Evolutionary conservation across 2,888 invertebrate genomes (phyloP), one percentile per base, ranked within the genome.

Genomic region (Hesperia comma): DNA sequence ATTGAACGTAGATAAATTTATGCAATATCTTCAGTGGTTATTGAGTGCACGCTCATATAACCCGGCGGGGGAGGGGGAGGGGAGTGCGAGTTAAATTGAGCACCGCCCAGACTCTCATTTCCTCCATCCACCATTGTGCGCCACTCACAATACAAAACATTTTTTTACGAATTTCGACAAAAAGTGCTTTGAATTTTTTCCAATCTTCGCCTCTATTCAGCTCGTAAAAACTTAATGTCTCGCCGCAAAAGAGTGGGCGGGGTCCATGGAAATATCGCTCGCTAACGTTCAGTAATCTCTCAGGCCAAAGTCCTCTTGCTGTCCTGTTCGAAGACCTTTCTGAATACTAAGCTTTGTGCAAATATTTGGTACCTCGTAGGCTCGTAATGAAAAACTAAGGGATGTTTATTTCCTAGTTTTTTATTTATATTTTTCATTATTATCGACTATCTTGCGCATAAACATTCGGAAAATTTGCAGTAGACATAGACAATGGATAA

Each of bases 131-230:
- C 88, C 83, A 92, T 92, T 92, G 92, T 92, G 82, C 84, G 82
- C 86, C 84, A 85, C 85, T 88, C 89, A 91, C 91, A 92, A 92
- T 91, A 90, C 91, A 90, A 90, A 92, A 91, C 89, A 91, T 89
- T 90, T 90, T 90, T 80, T 81, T 87, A 87, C 85, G 84, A 90
- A 90, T 90, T 91, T 88, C 88, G 82, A 90, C 90, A 88, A 90
- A 90, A 90, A 90, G 83, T 83, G 87, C 89, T 91, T 90, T 90
- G 90, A 90, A 90, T 88, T 89, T 87, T 89, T 90, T 87, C 90
- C 90, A 91, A 92, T 92, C 88, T 90, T 88, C 87, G 87, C 87
- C 80, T 88, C 88, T 80, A 88, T 91, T 91, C 90, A 87, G 81
- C 79, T 82, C 82, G 85, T 83, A 83, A 82, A 87, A 87, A 85